Evolutionary conservation across 2,113 vertebrate genomes (phyloP), one percentile per base, ranked within the genome.

Genomic region (Scytalopus superciliaris): DNA sequence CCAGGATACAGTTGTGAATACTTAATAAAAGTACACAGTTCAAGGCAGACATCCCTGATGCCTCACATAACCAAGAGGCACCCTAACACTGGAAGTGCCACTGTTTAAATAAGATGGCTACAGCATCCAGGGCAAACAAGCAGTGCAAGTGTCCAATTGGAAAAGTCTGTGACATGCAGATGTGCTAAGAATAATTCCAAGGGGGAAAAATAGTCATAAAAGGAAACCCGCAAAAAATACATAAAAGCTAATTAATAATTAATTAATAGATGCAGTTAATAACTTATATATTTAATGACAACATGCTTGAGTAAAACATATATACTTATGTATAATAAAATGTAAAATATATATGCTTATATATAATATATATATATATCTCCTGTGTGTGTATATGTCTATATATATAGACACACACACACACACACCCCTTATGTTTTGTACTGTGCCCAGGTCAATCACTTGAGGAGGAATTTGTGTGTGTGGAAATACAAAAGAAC

Each of bases 201-300:
- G 56, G 57, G 62, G 8, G 19, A 7, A 68, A 64, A 89, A 28
- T 7, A 14, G 22, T 19, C 8, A 17, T 39, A 40, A 62, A 69
- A 28, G 23, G 3, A 76, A 3, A 7, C 23, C 7, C 8, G 13
- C 22, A 28, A 52, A 39, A 1, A 1, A 10, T 14, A 17, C 5
- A 9, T 49, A 6, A 84, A 84, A 74, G 73, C 18, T 28, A n/a
- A 22, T 63, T 13, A 12, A 31, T 66, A 47, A 21, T 52, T 80
- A 59, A 3, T 49, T 88, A 9, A 19, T 44, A 24, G 6, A 84
- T 4, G 3, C 4, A 56, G 9, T 52, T 57, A 49, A 47, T 49
- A 50, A 27, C 4, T 45, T 11, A 30, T 52, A 4, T 28, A 42
- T 77, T 77, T 80, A 69, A 9, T 12, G 7, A 2, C 0, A 6